Evolutionary conservation across 2,888 invertebrate genomes (phyloP), one percentile per base, ranked within the genome.

Genomic region (Pyrochroa serraticornis): DNA sequence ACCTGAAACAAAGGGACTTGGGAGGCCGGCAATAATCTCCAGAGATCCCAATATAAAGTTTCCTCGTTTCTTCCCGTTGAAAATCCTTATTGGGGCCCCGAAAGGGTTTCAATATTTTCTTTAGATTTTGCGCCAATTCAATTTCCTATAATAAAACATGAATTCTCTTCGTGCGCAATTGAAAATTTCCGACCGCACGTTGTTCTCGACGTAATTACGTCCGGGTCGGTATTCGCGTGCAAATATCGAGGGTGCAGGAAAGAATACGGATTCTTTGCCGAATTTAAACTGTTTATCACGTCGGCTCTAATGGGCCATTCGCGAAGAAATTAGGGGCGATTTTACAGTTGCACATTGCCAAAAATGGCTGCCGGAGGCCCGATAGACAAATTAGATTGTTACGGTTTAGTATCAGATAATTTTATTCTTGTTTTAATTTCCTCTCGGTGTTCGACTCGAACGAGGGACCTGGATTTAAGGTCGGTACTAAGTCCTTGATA

Each of bases 91-190:
- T 48, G 48, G 41, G 37, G 42, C 44, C 66, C 64, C 67, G 30
- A 47, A 62, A 62, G 62, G 49, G 60, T 61, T 66, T 58, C 64
- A 66, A 68, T 68, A 67, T 67, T 69, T 68, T 66, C 66, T 66
- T 69, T 65, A 67, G 66, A 67, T 67, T 68, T 64, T 59, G 56
- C 43, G 49, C 54, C 65, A 68, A 69, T 66, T 65, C 67, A 68
- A 69, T 70, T 68, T 66, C 60, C 62, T 45, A 64, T 66, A 63
- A 68, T 68, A 65, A 67, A 67, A 67, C 65, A 67, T 66, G 69
- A 65, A 68, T 55, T 55, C 49, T 13, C 31, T 14, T 32, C 34
- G 30, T 13, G 14, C 13, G 12, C 32, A 8, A 13, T 41, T 49
- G 34, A 34, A 33, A 41, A 39, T 47, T 37, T n/a, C 36, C 13